Evolutionary conservation across 2,797 vertebrate genomes (phyloP).

Genomic region (Petrocephalus schoutedeni): DNA sequence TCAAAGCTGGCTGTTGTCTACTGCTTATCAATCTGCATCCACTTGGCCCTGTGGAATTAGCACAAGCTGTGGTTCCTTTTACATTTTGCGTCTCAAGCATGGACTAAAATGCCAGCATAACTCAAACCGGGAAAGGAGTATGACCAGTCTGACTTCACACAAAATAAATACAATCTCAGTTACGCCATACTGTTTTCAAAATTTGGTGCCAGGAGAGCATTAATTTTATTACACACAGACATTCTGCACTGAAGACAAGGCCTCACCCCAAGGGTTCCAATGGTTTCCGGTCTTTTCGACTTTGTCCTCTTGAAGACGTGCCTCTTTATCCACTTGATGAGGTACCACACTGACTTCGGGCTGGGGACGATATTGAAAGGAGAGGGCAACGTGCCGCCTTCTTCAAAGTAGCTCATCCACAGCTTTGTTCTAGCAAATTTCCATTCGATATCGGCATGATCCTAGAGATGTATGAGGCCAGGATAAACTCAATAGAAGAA

Average conservation of each 20-base stretch:
- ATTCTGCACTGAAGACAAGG: background rate
- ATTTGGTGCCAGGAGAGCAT: background rate
- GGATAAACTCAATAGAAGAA: background rate
- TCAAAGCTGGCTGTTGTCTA: background rate
- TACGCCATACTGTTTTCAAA: background rate
- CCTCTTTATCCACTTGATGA: conserved; percentile 83
- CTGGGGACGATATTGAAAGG: conserved; percentile 97
- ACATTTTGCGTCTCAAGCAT: background rate
- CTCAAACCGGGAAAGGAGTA: background rate
- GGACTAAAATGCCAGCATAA: background rate
- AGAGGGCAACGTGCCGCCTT: conserved; percentile 89
- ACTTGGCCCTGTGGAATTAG: background rate
- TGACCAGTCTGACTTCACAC: background rate
- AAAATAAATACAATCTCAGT: background rate
- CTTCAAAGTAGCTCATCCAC: conserved; percentile 99
- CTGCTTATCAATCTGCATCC: background rate
- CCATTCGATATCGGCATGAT: conserved; percentile 98
- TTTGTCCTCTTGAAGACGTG: conserved; percentile 78
- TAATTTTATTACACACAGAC: background rate
- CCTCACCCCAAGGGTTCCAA: conserved; percentile 86
- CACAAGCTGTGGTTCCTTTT: background rate
- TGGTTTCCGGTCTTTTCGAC: conserved; percentile 74
- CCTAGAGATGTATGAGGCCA: conserved; percentile 57
- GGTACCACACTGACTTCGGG: conserved; percentile 88
- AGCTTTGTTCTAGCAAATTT: conserved; percentile 97